phyloP scores from a whole-genome alignment of 2,113 vertebrate species.

The Mastomys coucha region DNA sequence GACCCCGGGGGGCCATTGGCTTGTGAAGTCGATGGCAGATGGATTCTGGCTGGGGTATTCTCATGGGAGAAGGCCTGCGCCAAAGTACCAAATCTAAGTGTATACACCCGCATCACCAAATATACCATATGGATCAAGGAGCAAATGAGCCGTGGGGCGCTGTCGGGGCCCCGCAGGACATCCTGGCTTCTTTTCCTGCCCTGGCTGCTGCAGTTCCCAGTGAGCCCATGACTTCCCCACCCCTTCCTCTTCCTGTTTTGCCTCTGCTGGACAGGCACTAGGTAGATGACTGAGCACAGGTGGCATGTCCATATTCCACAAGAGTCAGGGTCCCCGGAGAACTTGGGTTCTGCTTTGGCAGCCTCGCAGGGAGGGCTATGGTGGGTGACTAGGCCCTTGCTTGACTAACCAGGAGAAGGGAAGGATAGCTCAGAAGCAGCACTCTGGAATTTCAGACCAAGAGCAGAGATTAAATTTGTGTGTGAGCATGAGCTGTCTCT shows the following conservation, averaged over 20 bases:
- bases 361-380: neutral
- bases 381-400: neutral
- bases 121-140: constrained; percentile 87
- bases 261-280: neutral
- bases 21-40: constrained; percentile 86
- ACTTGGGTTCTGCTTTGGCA: neutral
- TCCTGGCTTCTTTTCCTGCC: neutral
- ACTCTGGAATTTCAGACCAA: constrained; percentile 17
- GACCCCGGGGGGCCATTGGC: constrained; percentile 90
- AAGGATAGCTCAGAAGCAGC: neutral
- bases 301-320: neutral
- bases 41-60: constrained; percentile 90
- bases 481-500: constrained; percentile 32
- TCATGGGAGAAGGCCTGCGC: constrained; percentile 91
- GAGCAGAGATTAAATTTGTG: constrained; percentile 63
- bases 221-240: neutral
- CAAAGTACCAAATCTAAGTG: constrained; percentile 85
- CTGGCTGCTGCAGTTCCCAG: constrained; percentile 7
- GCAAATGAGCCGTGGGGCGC: neutral
- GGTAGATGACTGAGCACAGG: neutral
- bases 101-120: constrained; percentile 87
- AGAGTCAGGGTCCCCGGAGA: neutral
- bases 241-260: neutral
- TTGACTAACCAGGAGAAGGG: neutral
- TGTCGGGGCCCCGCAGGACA: neutral